These are phyloP conservation scores for Allenopithecus nigroviridis DNA, from an alignment of 2,797 vertebrate species.

Conservation along the genomic window DNA sequence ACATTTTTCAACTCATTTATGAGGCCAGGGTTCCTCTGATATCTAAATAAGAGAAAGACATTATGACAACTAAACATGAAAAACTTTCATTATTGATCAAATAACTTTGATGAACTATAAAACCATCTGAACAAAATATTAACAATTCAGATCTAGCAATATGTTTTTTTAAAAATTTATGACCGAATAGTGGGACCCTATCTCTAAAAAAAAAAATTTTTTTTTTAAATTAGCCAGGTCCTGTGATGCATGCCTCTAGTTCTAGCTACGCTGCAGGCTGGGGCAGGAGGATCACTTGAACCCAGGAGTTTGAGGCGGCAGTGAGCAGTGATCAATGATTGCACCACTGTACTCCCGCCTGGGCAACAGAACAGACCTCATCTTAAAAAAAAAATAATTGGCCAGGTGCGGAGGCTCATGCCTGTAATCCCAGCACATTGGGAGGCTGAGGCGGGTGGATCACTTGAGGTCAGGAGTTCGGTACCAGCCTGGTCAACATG, in stretches of 20 bases:
- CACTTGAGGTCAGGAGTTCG: not conserved
- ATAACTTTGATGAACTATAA: not conserved
- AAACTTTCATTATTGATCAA: not conserved
- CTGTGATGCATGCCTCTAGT: not conserved
- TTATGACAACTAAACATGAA: not conserved
- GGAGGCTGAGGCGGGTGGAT: not conserved
- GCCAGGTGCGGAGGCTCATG: accelerated
- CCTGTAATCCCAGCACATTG: not conserved
- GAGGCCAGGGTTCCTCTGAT: not conserved
- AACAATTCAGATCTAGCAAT: not conserved
- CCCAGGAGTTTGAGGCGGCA: not conserved
- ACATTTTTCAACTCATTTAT: not conserved
- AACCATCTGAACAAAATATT: not conserved
- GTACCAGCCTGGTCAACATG: not conserved
- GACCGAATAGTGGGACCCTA: not conserved
- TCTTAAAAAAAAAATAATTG: not conserved
- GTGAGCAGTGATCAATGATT: not conserved
- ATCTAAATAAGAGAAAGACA: not conserved
- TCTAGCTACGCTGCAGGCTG: not conserved
- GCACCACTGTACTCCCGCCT: not conserved
- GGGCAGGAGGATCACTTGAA: not conserved
- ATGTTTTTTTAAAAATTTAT: not conserved
- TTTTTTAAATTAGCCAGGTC: not conserved
- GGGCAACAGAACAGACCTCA: not conserved
- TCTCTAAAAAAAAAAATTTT: not conserved